Evolutionary conservation across 2,888 invertebrate species (phyloP).

Genomic region (Epinotia nisella): DNA sequence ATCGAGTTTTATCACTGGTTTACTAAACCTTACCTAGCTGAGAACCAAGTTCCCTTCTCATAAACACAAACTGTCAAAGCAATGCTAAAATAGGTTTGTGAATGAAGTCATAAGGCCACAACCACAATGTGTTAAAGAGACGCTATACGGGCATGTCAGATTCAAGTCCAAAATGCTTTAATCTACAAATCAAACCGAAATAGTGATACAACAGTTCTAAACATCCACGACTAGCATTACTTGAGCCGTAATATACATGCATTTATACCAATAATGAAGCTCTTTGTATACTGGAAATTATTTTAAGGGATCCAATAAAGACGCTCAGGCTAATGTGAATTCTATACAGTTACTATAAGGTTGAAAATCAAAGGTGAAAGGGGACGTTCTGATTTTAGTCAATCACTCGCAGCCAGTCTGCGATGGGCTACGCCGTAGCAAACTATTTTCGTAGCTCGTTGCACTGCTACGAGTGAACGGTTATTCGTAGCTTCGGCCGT

Average conservation of each 20-base stretch:
- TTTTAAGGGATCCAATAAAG: not conserved
- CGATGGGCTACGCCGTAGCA: not conserved
- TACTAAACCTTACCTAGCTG: too few relatives aligned
- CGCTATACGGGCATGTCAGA: not conserved
- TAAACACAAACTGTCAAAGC: too few relatives aligned
- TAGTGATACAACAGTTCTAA: not conserved
- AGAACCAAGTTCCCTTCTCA: too few relatives aligned
- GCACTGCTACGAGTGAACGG: not conserved
- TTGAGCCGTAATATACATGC: not conserved
- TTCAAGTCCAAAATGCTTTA: not conserved
- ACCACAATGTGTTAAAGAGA: too few relatives aligned
- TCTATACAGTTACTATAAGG: not conserved
- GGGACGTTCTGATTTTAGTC: constrained; percentile 5
- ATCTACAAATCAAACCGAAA: constrained; percentile 12
- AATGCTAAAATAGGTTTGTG: too few relatives aligned
- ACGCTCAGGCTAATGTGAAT: not conserved
- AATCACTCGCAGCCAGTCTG: constrained; percentile 10
- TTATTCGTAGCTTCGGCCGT: not conserved
- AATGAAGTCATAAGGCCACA: too few relatives aligned
- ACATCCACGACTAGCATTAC: not conserved
- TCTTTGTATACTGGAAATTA: not conserved
- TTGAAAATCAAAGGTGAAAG: not conserved
- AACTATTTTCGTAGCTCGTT: constrained; percentile 17
- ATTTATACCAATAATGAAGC: not conserved
- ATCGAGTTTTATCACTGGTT: too few relatives aligned